Evolutionary conservation across 2,113 vertebrate species (phyloP), one percentile per base, ranked within the genome.

Genomic region (Coryphaenoides rupestris): DNA sequence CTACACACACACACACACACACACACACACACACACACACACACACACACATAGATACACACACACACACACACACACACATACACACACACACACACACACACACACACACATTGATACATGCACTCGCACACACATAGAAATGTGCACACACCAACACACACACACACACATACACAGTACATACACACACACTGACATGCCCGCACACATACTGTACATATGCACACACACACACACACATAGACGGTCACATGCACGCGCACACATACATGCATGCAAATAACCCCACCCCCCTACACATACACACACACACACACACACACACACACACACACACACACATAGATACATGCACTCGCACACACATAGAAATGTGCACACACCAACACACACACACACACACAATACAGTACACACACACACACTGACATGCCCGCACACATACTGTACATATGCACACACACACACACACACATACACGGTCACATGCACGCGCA

Each of bases 271-370:
- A 60, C 55, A 62, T 54, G 26, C 62, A 60, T 45, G 28, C 26
- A 28, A 55, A 49, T 26, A 60, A 46, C 55, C 47, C 45, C 21
- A 33, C 52, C 24, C 19, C 58, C 53, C 33, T 33, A 40, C 57
- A 53, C 65, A 54, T 56, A 69, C 55, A 47, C 72, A 26, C 63
- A 68, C 68, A 73, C 73, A 74, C 76, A 74, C 47, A 49, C 47
- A 49, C 3, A 12, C 47, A 49, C 47, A 16, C 47, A 49, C 14
- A 49, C 13, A 49, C 19, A 23, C 47, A 46, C 24, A 59, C 55
- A 45, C 47, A 49, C 16, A 49, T 49, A 15, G 94, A 96, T 96
- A 96, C 71, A 72, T 69, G 76, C 80, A 21, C 54, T 21, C 54
- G 4, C 49, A 17, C 15, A 17, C 3, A 2, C 24, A 6, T 26